Conservation (phyloP, 2,888 invertebrate genomes). For the Resseliella maxima region DNA sequence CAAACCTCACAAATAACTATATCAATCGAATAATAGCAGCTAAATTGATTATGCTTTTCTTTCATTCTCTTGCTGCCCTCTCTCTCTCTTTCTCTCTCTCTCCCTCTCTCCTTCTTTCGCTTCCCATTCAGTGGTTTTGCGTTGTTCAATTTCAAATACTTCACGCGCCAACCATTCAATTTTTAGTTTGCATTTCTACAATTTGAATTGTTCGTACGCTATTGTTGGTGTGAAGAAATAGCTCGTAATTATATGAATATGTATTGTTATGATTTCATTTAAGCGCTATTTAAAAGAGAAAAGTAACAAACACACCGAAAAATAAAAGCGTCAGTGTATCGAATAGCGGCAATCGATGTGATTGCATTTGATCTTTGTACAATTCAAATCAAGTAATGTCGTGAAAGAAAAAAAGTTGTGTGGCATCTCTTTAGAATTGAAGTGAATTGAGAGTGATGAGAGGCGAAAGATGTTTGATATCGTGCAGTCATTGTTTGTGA, state of each 20-base stretch:
- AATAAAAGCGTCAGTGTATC: background rate
- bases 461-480: background rate
- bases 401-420: background rate
- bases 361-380: constrained; percentile 30
- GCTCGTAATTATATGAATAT: constrained; percentile 34
- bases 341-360: background rate
- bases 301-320: background rate
- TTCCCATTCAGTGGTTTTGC: background rate
- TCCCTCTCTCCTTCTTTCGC: background rate
- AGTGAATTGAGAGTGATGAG: constrained; percentile 8
- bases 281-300: background rate
- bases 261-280: constrained; percentile 5
- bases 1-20: background rate
- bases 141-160: background rate
- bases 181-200: background rate
- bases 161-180: constrained; percentile 7
- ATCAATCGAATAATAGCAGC: constrained; percentile 36
- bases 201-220: background rate
- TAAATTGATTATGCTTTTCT: background rate
- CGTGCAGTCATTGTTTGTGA: background rate
- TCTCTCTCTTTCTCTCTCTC: background rate
- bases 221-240: constrained; percentile 18
- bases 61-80: too few species aligned
- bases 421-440: background rate
- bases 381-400: background rate